These are phyloP conservation scores for Trochalopteron elliotii DNA, from an alignment of 2,113 vertebrate genomes.

Conservation along the genomic window DNA sequence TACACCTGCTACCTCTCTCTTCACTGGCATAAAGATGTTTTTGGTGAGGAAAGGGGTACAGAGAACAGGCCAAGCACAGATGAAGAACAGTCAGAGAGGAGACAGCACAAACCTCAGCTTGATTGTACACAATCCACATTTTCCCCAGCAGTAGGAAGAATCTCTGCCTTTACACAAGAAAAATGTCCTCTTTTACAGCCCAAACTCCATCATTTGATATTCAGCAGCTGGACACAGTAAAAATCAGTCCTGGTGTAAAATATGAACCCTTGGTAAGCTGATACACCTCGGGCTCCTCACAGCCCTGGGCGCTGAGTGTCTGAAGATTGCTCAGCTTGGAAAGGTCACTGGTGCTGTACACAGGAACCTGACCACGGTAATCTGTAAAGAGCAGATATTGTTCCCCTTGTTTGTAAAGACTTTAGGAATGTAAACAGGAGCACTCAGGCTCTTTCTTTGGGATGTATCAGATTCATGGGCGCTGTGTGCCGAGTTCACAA, in stretches of 20 bases:
- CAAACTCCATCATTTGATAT: constrained; percentile 13
- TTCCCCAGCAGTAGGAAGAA: not conserved
- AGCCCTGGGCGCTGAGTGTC: not conserved
- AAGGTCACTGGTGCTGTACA: constrained; percentile 26
- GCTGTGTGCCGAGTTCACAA: not conserved
- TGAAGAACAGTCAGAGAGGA: not conserved
- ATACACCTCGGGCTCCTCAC: constrained; percentile 19
- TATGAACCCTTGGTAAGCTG: not conserved
- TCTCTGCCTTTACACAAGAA: not conserved
- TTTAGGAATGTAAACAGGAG: constrained; percentile 63
- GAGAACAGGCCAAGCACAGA: not conserved
- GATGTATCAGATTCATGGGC: constrained; percentile 4
- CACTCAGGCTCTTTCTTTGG: not conserved
- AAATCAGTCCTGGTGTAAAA: not conserved
- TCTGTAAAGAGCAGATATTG: constrained; percentile 60
- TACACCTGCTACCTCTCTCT: not conserved
- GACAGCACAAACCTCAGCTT: not conserved
- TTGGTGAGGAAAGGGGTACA: not conserved
- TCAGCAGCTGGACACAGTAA: constrained; percentile 44
- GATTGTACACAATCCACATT: not conserved
- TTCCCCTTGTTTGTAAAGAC: constrained; percentile 62
- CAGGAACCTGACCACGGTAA: constrained; percentile 23
- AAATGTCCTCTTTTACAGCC: not conserved
- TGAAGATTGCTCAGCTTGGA: constrained; percentile 10
- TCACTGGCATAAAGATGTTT: not conserved